phyloP scores from a whole-genome alignment of 2,797 vertebrate genomes.

The Mus spretus region DNA sequence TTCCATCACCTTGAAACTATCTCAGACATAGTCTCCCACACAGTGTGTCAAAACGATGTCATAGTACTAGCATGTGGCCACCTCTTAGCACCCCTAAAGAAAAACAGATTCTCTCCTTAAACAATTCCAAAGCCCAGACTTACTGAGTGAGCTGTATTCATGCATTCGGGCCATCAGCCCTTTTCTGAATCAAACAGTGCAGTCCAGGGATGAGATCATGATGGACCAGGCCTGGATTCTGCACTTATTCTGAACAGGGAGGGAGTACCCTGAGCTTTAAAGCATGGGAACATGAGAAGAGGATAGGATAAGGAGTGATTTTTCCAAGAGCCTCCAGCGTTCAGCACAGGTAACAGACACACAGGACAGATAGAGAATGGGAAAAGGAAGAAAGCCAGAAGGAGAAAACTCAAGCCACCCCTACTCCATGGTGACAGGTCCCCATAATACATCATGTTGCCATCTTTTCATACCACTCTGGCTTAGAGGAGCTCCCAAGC shows the following conservation, averaged over 20 bases:
- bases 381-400: not conserved
- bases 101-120: constrained; percentile 8
- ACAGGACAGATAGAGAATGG: not conserved
- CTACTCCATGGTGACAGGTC: not conserved
- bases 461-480: not conserved
- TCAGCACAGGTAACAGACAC: not conserved
- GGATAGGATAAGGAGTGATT: not conserved
- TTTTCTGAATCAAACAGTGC: not conserved
- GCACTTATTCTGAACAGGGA: not conserved
- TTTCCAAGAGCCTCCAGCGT: not conserved
- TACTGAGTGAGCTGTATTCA: not conserved
- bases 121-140: not conserved
- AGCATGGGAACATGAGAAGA: not conserved
- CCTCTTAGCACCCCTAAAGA: constrained; percentile 2
- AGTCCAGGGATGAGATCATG: not conserved
- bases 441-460: not conserved
- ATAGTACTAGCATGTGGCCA: not conserved
- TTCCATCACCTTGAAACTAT: not conserved
- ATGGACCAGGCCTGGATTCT: not conserved
- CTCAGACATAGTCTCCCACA: not conserved
- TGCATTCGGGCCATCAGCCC: not conserved
- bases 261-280: no score
- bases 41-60: not conserved
- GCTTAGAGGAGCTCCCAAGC: not conserved
- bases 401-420: not conserved